Percentiles rank a stretch among this genome's conserved stretches.
Conservation (phyloP, 1,140 invertebrate species). For the Drosophila gunungcola region DNA sequence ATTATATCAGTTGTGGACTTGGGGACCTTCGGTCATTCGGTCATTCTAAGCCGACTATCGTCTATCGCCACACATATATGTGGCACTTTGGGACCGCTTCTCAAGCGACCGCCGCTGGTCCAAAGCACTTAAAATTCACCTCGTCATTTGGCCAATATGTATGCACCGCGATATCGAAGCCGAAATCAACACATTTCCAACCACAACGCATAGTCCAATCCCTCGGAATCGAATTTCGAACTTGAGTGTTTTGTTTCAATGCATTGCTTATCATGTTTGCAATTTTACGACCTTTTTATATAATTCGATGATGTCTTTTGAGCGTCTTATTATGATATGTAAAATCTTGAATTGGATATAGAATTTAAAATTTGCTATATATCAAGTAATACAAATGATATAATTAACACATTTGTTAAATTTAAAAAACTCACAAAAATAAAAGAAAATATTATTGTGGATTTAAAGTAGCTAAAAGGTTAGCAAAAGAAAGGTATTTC, state of each 20-base stretch:
- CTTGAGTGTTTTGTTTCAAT: conserved; percentile 4
- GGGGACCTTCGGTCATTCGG: conserved; percentile 39
- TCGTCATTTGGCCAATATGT: conserved; percentile 51
- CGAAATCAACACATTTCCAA: conserved; percentile 62
- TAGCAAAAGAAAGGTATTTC: no score
- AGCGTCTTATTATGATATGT: neutral
- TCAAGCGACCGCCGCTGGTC: neutral
- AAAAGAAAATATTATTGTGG: no score
- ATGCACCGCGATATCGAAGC: conserved; percentile 33
- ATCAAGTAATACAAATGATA: no score
- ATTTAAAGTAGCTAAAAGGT: no score
- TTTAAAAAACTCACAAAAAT: no score
- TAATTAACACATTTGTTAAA: no score
- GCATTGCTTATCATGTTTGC: conserved; percentile 4
- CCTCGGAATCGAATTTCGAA: conserved; percentile 3
- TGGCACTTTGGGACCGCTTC: conserved; percentile 15
- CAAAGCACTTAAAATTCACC: conserved; percentile 64
- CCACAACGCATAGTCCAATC: conserved; percentile 45
- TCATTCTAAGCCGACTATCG: conserved; percentile 37
- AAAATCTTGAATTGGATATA: neutral
- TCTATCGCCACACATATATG: conserved; percentile 6
- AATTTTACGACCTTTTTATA: conserved; percentile 16
- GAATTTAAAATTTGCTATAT: no score
- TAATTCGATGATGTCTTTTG: neutral
- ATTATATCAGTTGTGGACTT: conserved; percentile 26